Percentiles rank a stretch among this genome's conserved stretches.
phyloP scores from a whole-genome alignment of 1,140 invertebrate genomes.

The Gryllus bimaculatus region DNA sequence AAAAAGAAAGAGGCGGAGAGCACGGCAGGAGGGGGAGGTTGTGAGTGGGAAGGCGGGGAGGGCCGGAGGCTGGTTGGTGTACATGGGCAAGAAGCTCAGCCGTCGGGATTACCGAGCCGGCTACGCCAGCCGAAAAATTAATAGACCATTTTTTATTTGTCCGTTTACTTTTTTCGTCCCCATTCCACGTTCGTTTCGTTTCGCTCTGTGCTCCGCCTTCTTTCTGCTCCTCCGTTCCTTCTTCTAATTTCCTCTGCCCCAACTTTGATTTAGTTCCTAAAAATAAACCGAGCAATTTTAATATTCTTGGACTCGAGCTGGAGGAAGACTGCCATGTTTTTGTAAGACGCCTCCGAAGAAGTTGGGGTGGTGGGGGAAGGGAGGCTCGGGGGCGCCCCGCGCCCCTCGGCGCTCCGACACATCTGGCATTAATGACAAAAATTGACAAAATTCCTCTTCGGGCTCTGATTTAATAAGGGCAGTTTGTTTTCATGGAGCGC shows the following conservation, averaged over 20 bases:
- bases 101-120: neutral
- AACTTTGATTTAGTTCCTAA: constrained; percentile 2
- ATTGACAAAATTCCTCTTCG: neutral
- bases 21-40: too few relatives aligned
- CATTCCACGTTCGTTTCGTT: too few relatives aligned
- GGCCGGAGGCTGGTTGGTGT: neutral
- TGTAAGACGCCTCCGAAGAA: neutral
- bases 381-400: too few relatives aligned
- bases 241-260: neutral
- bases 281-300: constrained; percentile 1
- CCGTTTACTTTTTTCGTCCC: neutral
- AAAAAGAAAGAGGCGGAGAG: too few relatives aligned
- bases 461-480: neutral
- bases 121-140: neutral
- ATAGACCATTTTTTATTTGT: neutral
- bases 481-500: neutral
- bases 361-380: too few relatives aligned
- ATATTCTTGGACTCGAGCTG: neutral
- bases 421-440: constrained; percentile 5
- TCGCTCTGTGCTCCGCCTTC: neutral
- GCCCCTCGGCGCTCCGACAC: neutral
- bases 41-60: neutral
- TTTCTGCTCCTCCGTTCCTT: neutral
- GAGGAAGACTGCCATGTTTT: constrained; percentile 1
- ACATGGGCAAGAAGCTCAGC: neutral